A percentile compares a stretch with the other conserved stretches of the same genome.
These are phyloP conservation scores for Campoplex capitator DNA, from an alignment of 2,888 invertebrate species.

Conservation along the genomic window DNA sequence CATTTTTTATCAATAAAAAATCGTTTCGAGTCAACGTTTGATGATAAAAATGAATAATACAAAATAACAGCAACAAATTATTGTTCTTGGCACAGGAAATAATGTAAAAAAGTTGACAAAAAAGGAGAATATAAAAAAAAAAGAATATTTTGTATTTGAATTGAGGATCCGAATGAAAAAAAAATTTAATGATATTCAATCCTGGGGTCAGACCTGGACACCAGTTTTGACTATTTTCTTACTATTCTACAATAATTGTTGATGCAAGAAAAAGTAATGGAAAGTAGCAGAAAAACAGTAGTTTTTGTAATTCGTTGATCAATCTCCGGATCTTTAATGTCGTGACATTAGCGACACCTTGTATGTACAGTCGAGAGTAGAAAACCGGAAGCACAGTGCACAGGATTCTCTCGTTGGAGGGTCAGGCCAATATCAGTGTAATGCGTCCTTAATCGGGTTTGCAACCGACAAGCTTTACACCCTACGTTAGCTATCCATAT, in stretches of 20 bases:
- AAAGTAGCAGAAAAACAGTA: background rate
- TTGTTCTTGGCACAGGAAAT: background rate
- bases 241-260: no score
- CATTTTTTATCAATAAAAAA: no score
- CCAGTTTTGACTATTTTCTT: background rate
- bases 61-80: background rate
- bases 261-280: no score
- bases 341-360: background rate
- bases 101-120: background rate
- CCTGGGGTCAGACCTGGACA: no score
- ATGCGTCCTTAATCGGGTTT: constrained; percentile 63
- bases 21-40: no score
- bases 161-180: background rate
- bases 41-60: no score
- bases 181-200: no score
- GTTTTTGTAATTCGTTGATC: background rate
- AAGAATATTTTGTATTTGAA: background rate
- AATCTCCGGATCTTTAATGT: background rate
- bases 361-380: background rate
- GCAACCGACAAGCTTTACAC: constrained; percentile 55
- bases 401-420: constrained; percentile 43
- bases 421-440: constrained; percentile 62
- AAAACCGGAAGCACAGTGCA: constrained; percentile 26
- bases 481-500: constrained; percentile 11
- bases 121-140: background rate